phyloP scores from a whole-genome alignment of 2,113 vertebrate species.

The Brachypteracias leptosomus region DNA sequence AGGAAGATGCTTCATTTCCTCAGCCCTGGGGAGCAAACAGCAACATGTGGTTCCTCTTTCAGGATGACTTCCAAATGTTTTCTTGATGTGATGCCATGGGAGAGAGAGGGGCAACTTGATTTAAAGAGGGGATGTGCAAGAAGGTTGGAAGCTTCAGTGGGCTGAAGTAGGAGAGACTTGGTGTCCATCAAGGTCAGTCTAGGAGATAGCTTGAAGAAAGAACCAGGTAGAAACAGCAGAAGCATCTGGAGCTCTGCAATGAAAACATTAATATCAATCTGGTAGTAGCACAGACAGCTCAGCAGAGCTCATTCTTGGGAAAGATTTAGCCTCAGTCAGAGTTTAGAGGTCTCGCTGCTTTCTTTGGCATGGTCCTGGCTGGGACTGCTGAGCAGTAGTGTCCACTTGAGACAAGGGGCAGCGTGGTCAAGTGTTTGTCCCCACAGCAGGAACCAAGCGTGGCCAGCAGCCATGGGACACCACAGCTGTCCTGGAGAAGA shows the following conservation, averaged over 20 bases:
- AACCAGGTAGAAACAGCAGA: neutral
- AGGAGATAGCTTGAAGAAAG: neutral
- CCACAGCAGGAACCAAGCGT: neutral
- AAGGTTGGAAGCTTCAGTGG: neutral
- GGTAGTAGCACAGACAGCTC: neutral
- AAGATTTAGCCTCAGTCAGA: neutral
- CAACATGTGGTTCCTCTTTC: neutral
- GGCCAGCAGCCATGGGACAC: neutral
- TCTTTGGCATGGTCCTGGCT: neutral
- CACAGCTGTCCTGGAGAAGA: neutral
- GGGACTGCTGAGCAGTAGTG: neutral
- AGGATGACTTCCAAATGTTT: neutral
- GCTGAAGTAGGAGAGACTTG: neutral
- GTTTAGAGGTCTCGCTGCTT: accelerated
- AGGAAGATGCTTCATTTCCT: neutral
- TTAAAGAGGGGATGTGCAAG: neutral
- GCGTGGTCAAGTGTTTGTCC: neutral
- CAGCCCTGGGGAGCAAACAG: neutral
- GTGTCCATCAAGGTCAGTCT: neutral
- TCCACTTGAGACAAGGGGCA: neutral
- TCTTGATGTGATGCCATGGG: neutral
- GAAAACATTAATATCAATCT: neutral
- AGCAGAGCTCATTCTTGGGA: neutral
- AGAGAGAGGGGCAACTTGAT: neutral
- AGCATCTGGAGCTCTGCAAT: neutral